These are phyloP conservation scores for Drosophila barbarae DNA, from an alignment of 2,888 invertebrate species.

Conservation along the genomic window DNA sequence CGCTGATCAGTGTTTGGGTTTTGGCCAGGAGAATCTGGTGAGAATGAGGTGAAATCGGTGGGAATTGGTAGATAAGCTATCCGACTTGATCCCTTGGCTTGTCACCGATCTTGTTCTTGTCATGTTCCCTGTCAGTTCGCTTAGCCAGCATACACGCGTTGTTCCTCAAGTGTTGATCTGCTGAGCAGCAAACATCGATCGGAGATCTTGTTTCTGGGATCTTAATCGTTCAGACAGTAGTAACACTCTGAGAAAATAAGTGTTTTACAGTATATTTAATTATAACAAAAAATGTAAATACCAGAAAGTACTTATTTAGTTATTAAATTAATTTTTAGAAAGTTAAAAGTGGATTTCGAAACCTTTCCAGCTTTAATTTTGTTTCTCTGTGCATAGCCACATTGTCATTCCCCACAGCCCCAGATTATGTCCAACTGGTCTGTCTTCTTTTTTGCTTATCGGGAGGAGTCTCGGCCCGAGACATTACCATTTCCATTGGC, in stretches of 20 bases:
- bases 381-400: conserved; percentile 7
- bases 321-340: too few species aligned
- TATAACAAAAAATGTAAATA: too few species aligned
- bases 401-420: conserved; percentile 72
- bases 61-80: conserved; percentile 28
- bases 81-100: conserved; percentile 9
- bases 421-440: conserved; percentile 76
- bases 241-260: conserved; percentile 9
- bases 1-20: conserved; percentile 17
- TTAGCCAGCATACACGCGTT: conserved; percentile 4
- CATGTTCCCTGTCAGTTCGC: conserved; percentile 58
- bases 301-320: neutral
- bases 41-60: conserved; percentile 23
- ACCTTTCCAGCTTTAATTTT: neutral
- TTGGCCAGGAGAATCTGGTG: conserved; percentile 12
- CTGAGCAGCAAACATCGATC: conserved; percentile 9
- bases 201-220: conserved; percentile 49
- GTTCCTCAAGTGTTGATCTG: conserved; percentile 35
- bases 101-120: conserved; percentile 60
- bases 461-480: conserved; percentile 49
- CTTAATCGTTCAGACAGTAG: conserved; percentile 47
- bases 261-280: fast-evolving
- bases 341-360: neutral
- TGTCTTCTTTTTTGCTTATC: conserved; percentile 33
- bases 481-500: conserved; percentile 65